These are phyloP conservation scores for Dendrocopos noguchii DNA, from an alignment of 2,113 vertebrate species.

Conservation along the genomic window DNA sequence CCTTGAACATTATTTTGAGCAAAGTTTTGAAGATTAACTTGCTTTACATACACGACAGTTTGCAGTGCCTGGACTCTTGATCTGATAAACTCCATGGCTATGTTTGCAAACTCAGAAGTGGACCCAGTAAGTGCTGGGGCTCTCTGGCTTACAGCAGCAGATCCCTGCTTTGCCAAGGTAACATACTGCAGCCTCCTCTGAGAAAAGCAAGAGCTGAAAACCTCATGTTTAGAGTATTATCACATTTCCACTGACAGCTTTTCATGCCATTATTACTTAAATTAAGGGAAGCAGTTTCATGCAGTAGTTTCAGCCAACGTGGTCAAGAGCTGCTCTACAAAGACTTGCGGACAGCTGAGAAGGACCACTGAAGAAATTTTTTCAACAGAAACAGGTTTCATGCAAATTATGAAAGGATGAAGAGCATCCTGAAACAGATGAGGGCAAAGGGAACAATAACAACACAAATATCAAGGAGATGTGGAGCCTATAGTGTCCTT, in stretches of 20 bases:
- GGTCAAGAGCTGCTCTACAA: not conserved
- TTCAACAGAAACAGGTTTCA: not conserved
- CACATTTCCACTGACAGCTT: not conserved
- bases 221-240: not conserved
- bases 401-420: not conserved
- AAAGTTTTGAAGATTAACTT: not conserved
- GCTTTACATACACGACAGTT: not conserved
- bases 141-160: not conserved
- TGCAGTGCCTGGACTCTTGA: not conserved
- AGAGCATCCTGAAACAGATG: not conserved
- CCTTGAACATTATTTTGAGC: not conserved
- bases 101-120: fast-evolving
- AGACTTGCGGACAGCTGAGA: not conserved
- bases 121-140: not conserved
- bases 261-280: not conserved
- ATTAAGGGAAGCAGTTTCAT: fast-evolving
- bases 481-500: not conserved
- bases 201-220: not conserved
- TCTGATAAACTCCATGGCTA: not conserved
- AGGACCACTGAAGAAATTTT: not conserved
- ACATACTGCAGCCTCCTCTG: not conserved
- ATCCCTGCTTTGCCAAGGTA: not conserved
- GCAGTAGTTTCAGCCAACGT: not conserved
- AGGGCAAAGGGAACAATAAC: not conserved
- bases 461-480: not conserved